Percentiles rank a stretch among this genome's conserved stretches.
phyloP scores from a whole-genome alignment of 2,113 vertebrate species.

The Elephantulus edwardii region DNA sequence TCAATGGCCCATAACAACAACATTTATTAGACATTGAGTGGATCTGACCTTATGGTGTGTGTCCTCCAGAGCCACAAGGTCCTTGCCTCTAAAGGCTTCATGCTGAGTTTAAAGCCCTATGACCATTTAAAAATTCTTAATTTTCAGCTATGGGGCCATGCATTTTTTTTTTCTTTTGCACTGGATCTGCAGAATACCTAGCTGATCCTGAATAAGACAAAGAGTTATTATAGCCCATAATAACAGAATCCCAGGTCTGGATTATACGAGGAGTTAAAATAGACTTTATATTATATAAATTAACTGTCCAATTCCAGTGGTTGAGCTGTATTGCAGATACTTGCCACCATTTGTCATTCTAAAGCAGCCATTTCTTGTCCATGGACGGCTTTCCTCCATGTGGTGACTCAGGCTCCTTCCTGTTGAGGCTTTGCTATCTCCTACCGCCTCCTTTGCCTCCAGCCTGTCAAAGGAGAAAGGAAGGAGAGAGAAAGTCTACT shows the following conservation, averaged over 20 bases:
- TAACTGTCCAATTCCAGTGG: not conserved
- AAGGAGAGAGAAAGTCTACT: not conserved
- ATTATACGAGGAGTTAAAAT: not conserved
- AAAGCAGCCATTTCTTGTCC: not conserved
- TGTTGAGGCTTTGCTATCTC: not conserved
- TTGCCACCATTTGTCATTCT: not conserved
- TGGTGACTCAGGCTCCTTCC: not conserved
- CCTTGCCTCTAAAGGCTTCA: not conserved
- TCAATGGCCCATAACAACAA: too few species aligned
- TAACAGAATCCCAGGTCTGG: not conserved
- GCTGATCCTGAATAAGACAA: not conserved
- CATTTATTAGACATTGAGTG: not conserved
- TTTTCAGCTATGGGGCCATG: not conserved
- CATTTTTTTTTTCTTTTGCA: not conserved
- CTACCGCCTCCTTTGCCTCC: not conserved
- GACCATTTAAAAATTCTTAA: not conserved
- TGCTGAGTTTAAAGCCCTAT: not conserved
- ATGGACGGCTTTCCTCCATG: not conserved
- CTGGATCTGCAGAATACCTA: not conserved
- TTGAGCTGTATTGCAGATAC: not conserved
- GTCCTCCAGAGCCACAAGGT: not conserved
- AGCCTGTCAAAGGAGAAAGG: not conserved
- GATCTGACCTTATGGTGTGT: not conserved
- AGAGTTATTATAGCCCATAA: not conserved
- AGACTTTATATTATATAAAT: not conserved